Conservation (phyloP, 2,113 vertebrate species). For the Martes martes region DNA sequence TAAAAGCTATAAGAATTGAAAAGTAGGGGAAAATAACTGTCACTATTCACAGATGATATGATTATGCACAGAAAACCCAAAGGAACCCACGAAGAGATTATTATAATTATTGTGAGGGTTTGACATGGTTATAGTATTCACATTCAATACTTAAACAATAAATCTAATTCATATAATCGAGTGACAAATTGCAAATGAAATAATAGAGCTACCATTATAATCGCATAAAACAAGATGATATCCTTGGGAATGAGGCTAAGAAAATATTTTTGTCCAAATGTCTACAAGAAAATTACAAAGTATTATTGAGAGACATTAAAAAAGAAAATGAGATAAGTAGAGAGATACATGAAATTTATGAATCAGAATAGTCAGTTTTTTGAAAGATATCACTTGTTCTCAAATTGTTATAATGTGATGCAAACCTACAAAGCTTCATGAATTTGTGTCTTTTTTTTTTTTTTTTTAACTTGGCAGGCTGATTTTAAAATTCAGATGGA, state of each 20-base stretch:
- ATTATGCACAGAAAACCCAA: conserved; percentile 37
- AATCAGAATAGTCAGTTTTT: background rate
- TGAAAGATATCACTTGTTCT: background rate
- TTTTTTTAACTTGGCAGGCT: background rate
- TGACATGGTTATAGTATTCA: conserved; percentile 14
- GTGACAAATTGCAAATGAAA: conserved; percentile 39
- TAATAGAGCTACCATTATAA: conserved; percentile 19
- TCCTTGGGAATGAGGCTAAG: background rate
- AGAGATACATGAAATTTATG: background rate
- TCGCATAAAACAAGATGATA: conserved; percentile 10
- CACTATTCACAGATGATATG: conserved; percentile 7
- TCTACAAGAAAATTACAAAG: background rate
- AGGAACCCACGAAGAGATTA: conserved; percentile 33
- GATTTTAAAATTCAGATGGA: background rate
- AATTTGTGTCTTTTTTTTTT: background rate
- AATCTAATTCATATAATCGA: conserved; percentile 50
- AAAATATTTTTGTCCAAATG: background rate
- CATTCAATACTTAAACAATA: conserved; percentile 42
- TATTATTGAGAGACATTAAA: conserved; percentile 16
- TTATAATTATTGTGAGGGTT: conserved; percentile 38
- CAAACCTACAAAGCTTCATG: background rate
- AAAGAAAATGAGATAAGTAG: background rate
- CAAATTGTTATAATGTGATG: background rate
- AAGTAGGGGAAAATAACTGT: background rate
- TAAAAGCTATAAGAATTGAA: conserved; percentile 29